Conservation (phyloP, 2,113 vertebrate species). For the Onychostruthus taczanowskii region DNA sequence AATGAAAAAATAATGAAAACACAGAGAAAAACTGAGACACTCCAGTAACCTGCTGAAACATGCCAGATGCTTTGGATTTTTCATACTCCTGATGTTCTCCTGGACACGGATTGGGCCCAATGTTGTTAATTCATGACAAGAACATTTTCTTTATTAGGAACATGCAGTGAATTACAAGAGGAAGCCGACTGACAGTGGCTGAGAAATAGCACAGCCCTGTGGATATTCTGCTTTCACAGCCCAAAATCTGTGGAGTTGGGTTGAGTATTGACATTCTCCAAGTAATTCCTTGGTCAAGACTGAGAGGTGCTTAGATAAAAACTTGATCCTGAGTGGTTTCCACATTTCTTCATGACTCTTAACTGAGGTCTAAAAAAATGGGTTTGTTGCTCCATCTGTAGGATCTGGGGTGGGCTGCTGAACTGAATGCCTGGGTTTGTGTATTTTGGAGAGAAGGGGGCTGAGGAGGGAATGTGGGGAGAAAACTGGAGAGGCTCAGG, state of each 20-base stretch:
- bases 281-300: background rate
- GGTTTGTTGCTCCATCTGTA: background rate
- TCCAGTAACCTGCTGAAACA: background rate
- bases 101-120: background rate
- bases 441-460: background rate
- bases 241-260: background rate
- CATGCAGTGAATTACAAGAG: background rate
- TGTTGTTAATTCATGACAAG: background rate
- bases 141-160: slow-evolving; percentile 12
- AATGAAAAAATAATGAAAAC: background rate
- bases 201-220: background rate
- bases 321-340: background rate
- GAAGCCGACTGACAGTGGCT: background rate
- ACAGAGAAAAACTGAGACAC: background rate
- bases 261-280: background rate
- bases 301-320: background rate
- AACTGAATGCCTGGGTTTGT: background rate
- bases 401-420: background rate
- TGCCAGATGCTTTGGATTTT: background rate
- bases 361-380: background rate
- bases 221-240: background rate
- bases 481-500: background rate
- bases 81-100: background rate
- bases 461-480: background rate
- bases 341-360: background rate